Evolutionary conservation across 2,888 invertebrate genomes (phyloP), one percentile per base, ranked within the genome.

Genomic region (Tinea semifulvella): DNA sequence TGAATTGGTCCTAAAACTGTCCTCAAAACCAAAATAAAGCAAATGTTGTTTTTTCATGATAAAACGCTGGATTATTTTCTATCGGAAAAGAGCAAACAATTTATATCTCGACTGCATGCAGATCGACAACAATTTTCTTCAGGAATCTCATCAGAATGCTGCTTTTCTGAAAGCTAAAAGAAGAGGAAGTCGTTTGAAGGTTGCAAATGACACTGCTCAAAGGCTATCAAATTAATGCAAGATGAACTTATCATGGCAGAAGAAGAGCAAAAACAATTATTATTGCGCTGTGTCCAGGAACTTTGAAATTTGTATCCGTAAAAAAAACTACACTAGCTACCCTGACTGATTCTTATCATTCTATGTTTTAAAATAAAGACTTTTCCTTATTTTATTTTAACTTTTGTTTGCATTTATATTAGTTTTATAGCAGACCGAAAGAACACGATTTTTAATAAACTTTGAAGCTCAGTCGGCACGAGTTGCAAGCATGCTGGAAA

Each of bases 221-320:
- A 47, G 50, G 49, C 44, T 36, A 48, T 52, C 11, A 49, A 50
- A 46, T 20, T 48, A n/a, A 50, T 52, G 50, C 47, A 50, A 50
- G 50, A 51, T 44, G 50, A 48, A 17, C 44, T 52, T 8, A 48
- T 50, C 42, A 49, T 49, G 25, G 52, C 45, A 19, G 16, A 52
- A 7, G 49, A 52, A 39, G 48, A 50, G 43, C 47, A 50, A 47
- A 47, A 46, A 17, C 46, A 47, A 43, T 49, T 43, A 44, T 49
- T 50, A 11, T 11, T 53, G 22, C 47, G 48, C 43, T 50, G 49
- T 42, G 49, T 51, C 1, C 49, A 46, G 28, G 43, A 43, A 19
- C 31, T 26, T 45, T 36, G 35, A 36, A 44, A 44, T 35, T 11
- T 44, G 14, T 44, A 44, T 22, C 44, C 44, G 20, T 35, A 44